These are phyloP conservation scores for Semotilus atromaculatus DNA, from an alignment of 2,797 vertebrate species.

Conservation along the genomic window DNA sequence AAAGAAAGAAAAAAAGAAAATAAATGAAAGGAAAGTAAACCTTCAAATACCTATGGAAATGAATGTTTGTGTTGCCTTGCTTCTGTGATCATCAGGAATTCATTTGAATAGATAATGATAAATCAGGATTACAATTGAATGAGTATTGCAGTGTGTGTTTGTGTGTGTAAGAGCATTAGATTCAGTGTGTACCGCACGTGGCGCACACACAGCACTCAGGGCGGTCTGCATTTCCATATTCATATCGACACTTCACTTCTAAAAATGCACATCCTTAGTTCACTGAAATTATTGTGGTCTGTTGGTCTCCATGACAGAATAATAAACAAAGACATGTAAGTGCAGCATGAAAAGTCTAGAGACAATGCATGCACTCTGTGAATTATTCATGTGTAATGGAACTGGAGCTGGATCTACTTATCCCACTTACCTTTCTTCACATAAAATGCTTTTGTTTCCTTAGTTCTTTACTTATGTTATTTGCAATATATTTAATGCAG, in stretches of 20 bases:
- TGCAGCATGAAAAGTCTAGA: conserved; percentile 60
- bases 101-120: conserved; percentile 80
- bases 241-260: conserved; percentile 2
- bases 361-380: conserved; percentile 56
- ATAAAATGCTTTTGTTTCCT: not conserved
- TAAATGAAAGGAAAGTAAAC: conserved; percentile 22
- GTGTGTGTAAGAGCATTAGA: not conserved
- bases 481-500: not conserved
- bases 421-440: conserved; percentile 69
- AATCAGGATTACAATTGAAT: conserved; percentile 60
- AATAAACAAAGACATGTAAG: conserved; percentile 73
- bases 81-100: conserved; percentile 79
- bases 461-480: not conserved
- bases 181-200: not conserved
- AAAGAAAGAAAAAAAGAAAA: conserved; percentile 43
- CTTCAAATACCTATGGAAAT: conserved; percentile 79
- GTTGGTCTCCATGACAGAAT: conserved; percentile 28
- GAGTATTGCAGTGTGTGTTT: conserved; percentile 7
- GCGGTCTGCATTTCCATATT: not conserved
- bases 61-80: conserved; percentile 78
- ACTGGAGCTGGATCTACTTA: conserved; percentile 66
- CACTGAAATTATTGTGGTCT: conserved; percentile 4
- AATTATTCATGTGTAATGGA: conserved; percentile 43
- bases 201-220: not conserved
- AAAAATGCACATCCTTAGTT: conserved; percentile 29